These are phyloP conservation scores for Omphaloscelis lunosa DNA, from an alignment of 2,888 invertebrate species.

Conservation along the genomic window DNA sequence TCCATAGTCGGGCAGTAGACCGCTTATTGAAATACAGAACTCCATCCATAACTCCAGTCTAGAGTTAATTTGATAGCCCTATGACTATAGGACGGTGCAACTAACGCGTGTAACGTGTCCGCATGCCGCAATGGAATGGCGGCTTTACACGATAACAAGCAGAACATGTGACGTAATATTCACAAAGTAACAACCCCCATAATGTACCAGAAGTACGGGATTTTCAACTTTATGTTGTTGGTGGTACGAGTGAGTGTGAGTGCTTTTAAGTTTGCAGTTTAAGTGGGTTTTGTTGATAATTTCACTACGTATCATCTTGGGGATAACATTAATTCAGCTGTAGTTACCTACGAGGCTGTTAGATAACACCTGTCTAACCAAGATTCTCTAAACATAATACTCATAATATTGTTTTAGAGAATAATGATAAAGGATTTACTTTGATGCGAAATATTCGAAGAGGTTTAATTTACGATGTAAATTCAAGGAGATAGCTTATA, in stretches of 20 bases:
- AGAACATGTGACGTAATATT: conserved; percentile 41
- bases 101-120: conserved; percentile 42
- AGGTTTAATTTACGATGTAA: not conserved
- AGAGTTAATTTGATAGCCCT: conserved; percentile 30
- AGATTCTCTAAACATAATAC: conserved; percentile 28
- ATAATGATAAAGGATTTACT: conserved; percentile 16
- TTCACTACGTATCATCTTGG: conserved; percentile 47
- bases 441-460: conserved; percentile 3
- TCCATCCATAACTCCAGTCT: not conserved
- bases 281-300: conserved; percentile 46
- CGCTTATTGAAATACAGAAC: conserved; percentile 16
- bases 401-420: conserved; percentile 25
- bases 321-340: conserved; percentile 47
- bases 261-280: conserved; percentile 19
- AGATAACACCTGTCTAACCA: conserved; percentile 24
- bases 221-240: not conserved
- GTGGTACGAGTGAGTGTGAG: not conserved
- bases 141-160: conserved; percentile 50
- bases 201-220: not conserved
- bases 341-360: conserved; percentile 39
- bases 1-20: no score
- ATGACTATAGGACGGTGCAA: conserved; percentile 5
- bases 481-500: not conserved
- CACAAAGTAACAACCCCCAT: conserved; percentile 26
- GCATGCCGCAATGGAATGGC: conserved; percentile 8